Evolutionary conservation across 2,797 vertebrate species (phyloP).

Genomic region (Gymnocypris eckloni): DNA sequence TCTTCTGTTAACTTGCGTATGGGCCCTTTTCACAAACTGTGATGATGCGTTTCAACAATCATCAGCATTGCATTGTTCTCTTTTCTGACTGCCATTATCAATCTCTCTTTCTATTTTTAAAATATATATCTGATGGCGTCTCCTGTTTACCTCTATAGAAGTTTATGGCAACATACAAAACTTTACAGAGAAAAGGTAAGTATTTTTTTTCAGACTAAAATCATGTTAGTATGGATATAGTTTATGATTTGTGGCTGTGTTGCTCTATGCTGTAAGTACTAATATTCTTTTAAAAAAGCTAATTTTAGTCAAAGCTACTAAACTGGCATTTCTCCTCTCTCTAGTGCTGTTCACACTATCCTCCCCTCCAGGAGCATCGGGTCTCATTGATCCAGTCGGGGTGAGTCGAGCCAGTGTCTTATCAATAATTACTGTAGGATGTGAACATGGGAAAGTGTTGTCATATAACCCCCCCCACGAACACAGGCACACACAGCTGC

Average conservation of each 20-base stretch:
- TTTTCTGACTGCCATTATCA: background rate
- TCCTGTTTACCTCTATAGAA: background rate
- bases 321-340: background rate
- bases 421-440: conserved; percentile 48
- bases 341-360: background rate
- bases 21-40: background rate
- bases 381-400: conserved; percentile 8
- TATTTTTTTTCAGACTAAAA: background rate
- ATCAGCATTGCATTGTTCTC: background rate
- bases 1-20: background rate
- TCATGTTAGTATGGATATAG: background rate
- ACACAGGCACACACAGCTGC: conserved; percentile 40
- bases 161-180: background rate
- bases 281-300: no score
- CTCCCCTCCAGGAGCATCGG: background rate
- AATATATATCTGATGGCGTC: background rate
- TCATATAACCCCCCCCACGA: conserved; percentile 54
- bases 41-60: no score
- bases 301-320: background rate
- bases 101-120: background rate
- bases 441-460: conserved; percentile 49
- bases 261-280: no score
- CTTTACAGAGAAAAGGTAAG: background rate
- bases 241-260: background rate
- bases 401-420: conserved; percentile 25